Evolutionary conservation across 64 coral and sea anemone species (phyloP).

Genomic region (Trachythela sp.): DNA sequence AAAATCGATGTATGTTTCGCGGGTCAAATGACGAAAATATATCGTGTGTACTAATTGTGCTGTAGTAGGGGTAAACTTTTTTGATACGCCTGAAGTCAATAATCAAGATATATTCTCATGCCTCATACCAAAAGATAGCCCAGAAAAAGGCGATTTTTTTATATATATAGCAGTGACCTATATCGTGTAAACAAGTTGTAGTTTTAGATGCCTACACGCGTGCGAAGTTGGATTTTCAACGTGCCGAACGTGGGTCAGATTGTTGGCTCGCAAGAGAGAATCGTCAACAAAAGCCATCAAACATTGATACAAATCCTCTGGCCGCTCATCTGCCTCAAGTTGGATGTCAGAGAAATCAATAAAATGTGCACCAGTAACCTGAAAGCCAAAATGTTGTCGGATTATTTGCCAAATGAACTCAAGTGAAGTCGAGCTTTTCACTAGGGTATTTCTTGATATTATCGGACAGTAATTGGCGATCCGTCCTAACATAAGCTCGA

Average conservation of each 20-base stretch:
- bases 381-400: constrained; percentile 33
- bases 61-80: no score
- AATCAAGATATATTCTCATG: no score
- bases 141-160: no score
- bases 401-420: background rate
- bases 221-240: no score
- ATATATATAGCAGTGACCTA: no score
- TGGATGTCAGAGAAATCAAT: background rate
- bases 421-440: background rate
- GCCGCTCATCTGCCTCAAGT: background rate
- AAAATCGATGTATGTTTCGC: no score
- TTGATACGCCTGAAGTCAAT: no score
- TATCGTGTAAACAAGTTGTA: no score
- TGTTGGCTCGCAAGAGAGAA: background rate
- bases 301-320: constrained; percentile 1
- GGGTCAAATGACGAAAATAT: no score
- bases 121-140: no score
- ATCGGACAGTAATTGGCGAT: constrained; percentile 27
- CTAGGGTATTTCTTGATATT: background rate
- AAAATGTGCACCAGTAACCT: constrained; percentile 20
- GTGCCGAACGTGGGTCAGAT: background rate
- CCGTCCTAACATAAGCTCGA: constrained; percentile 28
- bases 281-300: constrained; percentile 32
- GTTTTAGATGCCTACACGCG: no score
- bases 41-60: no score